A percentile compares a stretch with the other conserved stretches of the same genome.
Evolutionary conservation across 1,140 invertebrate species (phyloP).

Genomic region (Diprion similis): DNA sequence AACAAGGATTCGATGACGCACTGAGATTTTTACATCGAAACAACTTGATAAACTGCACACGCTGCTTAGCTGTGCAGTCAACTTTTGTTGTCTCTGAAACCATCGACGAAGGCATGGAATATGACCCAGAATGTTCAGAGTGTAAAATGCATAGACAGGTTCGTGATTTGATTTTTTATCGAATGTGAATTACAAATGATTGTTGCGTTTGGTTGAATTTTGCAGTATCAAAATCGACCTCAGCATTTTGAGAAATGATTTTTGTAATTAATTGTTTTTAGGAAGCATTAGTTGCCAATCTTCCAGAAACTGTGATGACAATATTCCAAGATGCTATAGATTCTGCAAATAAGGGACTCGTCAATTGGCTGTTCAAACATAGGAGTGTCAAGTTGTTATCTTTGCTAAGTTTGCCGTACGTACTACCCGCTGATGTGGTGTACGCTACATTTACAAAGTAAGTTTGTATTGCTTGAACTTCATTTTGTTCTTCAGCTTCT

Average conservation of each 20-base stretch:
- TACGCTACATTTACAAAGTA: constrained; percentile 84
- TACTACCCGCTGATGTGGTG: constrained; percentile 84
- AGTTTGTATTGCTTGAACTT: constrained; percentile 50
- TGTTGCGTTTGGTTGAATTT: too few species aligned
- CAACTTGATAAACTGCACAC: constrained; percentile 86
- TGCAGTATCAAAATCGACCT: too few species aligned
- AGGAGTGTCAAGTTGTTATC: constrained; percentile 80
- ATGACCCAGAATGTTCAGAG: constrained; percentile 82
- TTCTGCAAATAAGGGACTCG: constrained; percentile 85
- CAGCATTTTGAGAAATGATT: not conserved
- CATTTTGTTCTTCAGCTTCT: constrained; percentile 12
- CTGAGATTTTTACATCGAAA: constrained; percentile 91
- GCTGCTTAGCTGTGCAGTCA: constrained; percentile 83
- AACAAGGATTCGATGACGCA: constrained; percentile 97
- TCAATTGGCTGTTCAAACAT: constrained; percentile 90
- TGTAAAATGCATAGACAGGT: constrained; percentile 86
- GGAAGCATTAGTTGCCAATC: constrained; percentile 85
- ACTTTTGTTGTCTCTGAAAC: constrained; percentile 80
- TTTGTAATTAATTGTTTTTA: constrained; percentile 52
- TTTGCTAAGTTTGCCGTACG: constrained; percentile 82
- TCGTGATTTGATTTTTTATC: constrained; percentile 28
- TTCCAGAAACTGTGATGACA: constrained; percentile 83
- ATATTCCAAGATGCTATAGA: constrained; percentile 93
- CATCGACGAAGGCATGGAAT: constrained; percentile 73
- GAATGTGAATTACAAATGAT: not conserved